Evolutionary conservation across 2,113 vertebrate genomes (phyloP).

Genomic region (Suncus etruscus): DNA sequence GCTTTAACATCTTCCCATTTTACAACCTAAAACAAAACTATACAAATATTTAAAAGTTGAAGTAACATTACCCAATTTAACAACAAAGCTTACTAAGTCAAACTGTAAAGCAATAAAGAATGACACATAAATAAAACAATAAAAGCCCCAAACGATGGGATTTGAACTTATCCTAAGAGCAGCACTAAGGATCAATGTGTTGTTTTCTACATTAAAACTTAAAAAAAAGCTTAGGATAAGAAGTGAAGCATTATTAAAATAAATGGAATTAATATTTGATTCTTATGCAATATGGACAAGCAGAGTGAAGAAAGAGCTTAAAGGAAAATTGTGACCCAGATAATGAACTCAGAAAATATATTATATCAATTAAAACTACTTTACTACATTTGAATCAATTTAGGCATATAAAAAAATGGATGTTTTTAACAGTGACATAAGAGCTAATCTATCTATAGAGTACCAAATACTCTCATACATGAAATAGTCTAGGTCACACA

Average conservation of each 20-base stretch:
- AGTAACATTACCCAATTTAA: constrained; percentile 7
- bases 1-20: neutral
- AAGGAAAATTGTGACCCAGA: neutral
- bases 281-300: neutral
- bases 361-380: neutral
- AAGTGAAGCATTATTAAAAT: neutral
- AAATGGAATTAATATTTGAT: neutral
- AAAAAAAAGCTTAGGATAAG: neutral
- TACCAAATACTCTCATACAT: constrained; percentile 21
- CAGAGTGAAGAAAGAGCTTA: constrained; percentile 33
- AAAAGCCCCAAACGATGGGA: neutral
- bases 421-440: constrained; percentile 15
- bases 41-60: neutral
- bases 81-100: neutral
- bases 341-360: constrained; percentile 45
- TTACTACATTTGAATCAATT: constrained; percentile 21
- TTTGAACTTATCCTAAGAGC: neutral
- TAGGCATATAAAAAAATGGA: neutral
- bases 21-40: constrained; percentile 24
- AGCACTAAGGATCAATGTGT: too few species aligned
- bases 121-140: neutral
- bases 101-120: neutral
- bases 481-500: neutral
- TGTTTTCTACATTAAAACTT: neutral
- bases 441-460: neutral